Percentiles rank a stretch among this genome's conserved stretches.
Conservation (phyloP, 2,797 vertebrate genomes). For the Fratercula arctica region DNA sequence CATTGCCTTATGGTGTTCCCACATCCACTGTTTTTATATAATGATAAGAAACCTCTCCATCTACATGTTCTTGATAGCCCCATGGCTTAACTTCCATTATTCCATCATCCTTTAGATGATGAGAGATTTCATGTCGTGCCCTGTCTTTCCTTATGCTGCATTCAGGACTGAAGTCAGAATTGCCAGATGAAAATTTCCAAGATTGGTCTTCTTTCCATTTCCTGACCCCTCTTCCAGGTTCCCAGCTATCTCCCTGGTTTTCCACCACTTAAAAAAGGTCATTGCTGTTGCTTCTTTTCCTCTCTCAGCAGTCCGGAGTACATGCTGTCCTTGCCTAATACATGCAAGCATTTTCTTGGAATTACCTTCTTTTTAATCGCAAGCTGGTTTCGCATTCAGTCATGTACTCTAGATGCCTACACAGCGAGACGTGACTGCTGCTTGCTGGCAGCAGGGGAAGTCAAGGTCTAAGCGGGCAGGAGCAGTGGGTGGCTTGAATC, state of each 20-base stretch:
- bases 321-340: neutral
- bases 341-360: conserved; percentile 15
- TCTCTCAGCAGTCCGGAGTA: neutral
- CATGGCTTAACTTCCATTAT: neutral
- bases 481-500: conserved; percentile 34
- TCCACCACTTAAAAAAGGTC: conserved; percentile 28
- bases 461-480: neutral
- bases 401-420: conserved; percentile 28
- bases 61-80: neutral
- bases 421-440: conserved; percentile 7
- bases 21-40: neutral
- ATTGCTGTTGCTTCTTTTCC: neutral
- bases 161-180: neutral
- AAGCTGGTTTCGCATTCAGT: neutral
- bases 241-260: conserved; percentile 21
- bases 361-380: neutral
- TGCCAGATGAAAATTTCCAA: conserved; percentile 8
- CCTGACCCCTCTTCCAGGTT: neutral
- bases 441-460: conserved; percentile 3
- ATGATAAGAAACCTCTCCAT: neutral
- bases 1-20: neutral
- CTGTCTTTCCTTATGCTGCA: neutral
- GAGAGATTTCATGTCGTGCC: neutral
- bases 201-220: conserved; percentile 1
- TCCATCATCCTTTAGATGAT: accelerated